Base-by-base conservation (phyloP, 2,888 invertebrate genomes). In the Augiades crinisus region DNA sequence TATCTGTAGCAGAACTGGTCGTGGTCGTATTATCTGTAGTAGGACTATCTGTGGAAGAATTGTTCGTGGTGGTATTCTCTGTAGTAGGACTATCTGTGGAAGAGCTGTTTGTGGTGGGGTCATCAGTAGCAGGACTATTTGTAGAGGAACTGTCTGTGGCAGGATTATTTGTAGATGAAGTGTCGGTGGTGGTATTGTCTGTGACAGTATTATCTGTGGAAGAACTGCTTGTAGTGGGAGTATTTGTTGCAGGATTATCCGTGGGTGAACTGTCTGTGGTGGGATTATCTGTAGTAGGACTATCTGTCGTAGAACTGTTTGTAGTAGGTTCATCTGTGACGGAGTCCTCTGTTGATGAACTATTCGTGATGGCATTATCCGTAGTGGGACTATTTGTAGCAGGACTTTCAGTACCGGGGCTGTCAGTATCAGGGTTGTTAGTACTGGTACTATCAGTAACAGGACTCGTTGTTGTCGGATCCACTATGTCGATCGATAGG, bases 101-200 rank as follows among this genome's bases (percentile, higher is more conserved):
- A 6, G 31, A 4, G 7, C 10, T 31, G 2, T 31, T 12, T 2
- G 10, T 13, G 7, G 31, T 31, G 33, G 33, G 1, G 5, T 27
- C 10, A 3, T 27, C 34, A 14, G 16, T 14, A 5, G 31, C 10
- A 2, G 34, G 7, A 2, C 2, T 27, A 27, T 27, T 10, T 16
- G 56, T 27, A 0, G 41, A 12, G 31, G 54, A 21, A 16, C 10
- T 14, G 7, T 34, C 41, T 14, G 46, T 44, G 1, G 45, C 36
- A 10, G 43, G n/a, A 2, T 17, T 19, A 19, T 19, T 5, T 6
- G 40, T 34, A 7, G 27, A 7, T 3, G n/a, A 27, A 10, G 3
- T 27, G 21, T 33, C 1, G 16, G n/a, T 1, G 16, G 3, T 1
- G 31, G 38, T 5, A 43, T 34, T 16, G 46, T 33, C 2, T 34